Conservation (phyloP, 1,140 invertebrate species). For the Cyphomyrmex costatus region DNA sequence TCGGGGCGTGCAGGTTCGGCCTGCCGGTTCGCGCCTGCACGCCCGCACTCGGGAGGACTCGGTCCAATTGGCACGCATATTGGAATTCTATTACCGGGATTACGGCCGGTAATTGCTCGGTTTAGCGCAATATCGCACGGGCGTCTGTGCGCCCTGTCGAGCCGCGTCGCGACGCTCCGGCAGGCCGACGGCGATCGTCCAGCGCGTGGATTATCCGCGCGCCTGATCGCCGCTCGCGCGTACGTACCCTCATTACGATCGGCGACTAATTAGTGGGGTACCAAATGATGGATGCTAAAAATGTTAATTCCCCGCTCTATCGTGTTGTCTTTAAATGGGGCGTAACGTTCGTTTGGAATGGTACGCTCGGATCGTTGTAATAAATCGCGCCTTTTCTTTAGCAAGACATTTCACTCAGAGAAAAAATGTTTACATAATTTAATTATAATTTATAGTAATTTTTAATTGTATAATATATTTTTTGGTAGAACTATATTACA, state of each 20-base stretch:
- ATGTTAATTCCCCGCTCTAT: neutral
- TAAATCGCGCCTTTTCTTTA: neutral
- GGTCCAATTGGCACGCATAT: constrained; percentile 81
- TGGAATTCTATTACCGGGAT: constrained; percentile 81
- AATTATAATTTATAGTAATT: no score
- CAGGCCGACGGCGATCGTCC: constrained; percentile 62
- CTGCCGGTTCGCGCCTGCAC: constrained; percentile 70
- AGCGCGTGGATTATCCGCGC: constrained; percentile 70
- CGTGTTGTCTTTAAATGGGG: neutral
- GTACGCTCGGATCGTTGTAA: neutral
- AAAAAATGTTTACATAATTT: no score
- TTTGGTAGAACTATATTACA: no score
- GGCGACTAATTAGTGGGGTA: constrained; percentile 9
- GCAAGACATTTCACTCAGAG: neutral
- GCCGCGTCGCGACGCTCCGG: constrained; percentile 43
- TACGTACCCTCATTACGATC: constrained; percentile 17
- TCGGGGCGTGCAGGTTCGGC: constrained; percentile 68
- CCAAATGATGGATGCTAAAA: neutral
- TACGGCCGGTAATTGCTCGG: constrained; percentile 80
- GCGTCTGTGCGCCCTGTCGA: constrained; percentile 55
- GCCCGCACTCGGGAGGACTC: constrained; percentile 67
- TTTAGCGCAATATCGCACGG: constrained; percentile 78
- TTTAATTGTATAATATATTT: no score
- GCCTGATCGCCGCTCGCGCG: constrained; percentile 49
- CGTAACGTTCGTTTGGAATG: no score